These are phyloP conservation scores for Aspidiotus rigidus DNA, from an alignment of 2,888 invertebrate species.

Conservation along the genomic window DNA sequence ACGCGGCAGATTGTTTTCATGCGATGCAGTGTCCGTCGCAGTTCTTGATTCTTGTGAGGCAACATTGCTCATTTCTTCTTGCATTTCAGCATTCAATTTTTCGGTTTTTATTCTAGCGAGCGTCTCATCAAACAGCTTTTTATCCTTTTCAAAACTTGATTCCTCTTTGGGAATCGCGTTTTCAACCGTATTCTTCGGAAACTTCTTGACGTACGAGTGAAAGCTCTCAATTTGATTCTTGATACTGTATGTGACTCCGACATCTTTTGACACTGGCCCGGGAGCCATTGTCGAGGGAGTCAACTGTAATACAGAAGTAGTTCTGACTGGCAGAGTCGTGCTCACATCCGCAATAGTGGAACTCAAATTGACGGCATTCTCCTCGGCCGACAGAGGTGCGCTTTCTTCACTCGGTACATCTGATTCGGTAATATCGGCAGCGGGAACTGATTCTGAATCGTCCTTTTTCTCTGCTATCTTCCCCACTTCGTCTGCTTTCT, in stretches of 20 bases:
- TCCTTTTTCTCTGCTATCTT: not conserved
- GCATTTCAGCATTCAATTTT: slow-evolving; percentile 32
- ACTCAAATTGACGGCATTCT: not conserved
- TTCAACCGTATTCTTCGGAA: slow-evolving; percentile 2
- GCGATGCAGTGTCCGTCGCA: not conserved
- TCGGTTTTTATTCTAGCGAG: slow-evolving; percentile 15
- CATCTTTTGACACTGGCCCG: slow-evolving; percentile 11
- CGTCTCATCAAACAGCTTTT: slow-evolving; percentile 11
- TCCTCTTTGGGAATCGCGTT: not conserved
- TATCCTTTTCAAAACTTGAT: slow-evolving; percentile 15
- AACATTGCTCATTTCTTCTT: slow-evolving; percentile 30
- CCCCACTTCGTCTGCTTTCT: not conserved
- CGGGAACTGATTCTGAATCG: not conserved
- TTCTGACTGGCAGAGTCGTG: slow-evolving; percentile 11
- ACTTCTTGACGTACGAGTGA: slow-evolving; percentile 31
- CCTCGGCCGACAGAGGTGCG: not conserved
- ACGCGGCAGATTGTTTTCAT: not conserved
- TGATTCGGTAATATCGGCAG: not conserved
- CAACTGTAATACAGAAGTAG: slow-evolving; percentile 19
- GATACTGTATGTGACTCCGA: not conserved
- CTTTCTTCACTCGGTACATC: slow-evolving; percentile 12
- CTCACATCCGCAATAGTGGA: not conserved
- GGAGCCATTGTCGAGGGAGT: slow-evolving; percentile 3
- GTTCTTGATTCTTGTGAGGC: not conserved
- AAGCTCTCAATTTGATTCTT: slow-evolving; percentile 16